A percentile compares a stretch with the other conserved stretches of the same genome.
Conservation (phyloP, 2,888 invertebrate genomes). For the Hemicrepidius hirtus region DNA sequence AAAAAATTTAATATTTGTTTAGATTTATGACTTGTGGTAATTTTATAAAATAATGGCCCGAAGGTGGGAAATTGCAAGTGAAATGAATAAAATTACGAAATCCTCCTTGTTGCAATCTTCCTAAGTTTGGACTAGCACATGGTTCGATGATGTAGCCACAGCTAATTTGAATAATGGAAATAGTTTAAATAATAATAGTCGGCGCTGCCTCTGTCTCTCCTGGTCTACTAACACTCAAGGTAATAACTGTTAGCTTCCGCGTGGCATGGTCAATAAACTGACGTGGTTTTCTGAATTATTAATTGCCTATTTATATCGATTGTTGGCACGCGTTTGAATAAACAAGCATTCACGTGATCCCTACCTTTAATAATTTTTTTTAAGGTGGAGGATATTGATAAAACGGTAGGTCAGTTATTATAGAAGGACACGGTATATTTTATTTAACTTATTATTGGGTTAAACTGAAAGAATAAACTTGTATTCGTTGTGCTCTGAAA, state of each 20-base stretch:
- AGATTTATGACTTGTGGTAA: no score
- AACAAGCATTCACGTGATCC: no score
- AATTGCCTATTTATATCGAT: constrained; percentile 21
- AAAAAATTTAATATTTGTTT: no score
- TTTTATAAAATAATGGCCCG: no score
- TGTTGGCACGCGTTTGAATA: not conserved
- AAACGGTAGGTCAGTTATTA: constrained; percentile 1
- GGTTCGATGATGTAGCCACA: constrained; percentile 11
- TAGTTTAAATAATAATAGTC: constrained; percentile 5
- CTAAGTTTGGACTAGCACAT: not conserved
- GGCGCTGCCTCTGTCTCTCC: constrained; percentile 3
- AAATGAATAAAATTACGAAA: not conserved
- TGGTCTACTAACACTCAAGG: constrained; percentile 46
- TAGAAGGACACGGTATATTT: not conserved
- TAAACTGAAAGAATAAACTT: not conserved
- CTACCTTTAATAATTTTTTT: no score
- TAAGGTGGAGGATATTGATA: not conserved
- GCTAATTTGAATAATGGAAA: constrained; percentile 19
- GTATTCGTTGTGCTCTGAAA: no score
- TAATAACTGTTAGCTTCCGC: constrained; percentile 44
- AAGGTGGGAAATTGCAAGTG: no score
- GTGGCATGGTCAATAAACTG: constrained; percentile 51
- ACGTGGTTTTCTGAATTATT: constrained; percentile 40
- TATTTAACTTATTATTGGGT: not conserved
- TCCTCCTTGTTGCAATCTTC: not conserved